Evolutionary conservation across 2,888 invertebrate genomes (phyloP).

Genomic region (Lymantria monacha): DNA sequence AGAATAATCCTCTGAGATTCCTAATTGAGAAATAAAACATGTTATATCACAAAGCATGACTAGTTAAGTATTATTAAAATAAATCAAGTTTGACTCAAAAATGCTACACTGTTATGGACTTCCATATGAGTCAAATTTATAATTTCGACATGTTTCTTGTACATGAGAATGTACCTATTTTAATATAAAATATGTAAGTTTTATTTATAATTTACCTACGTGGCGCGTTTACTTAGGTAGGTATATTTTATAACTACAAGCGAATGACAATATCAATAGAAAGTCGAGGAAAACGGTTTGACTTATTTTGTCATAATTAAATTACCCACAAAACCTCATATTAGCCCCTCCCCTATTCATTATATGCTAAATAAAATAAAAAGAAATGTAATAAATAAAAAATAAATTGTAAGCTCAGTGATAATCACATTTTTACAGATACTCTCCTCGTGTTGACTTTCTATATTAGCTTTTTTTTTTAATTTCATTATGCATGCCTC

Average conservation of each 20-base stretch:
- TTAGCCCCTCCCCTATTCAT: too few species aligned
- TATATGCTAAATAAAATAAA: too few species aligned
- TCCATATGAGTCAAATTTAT: conserved; percentile 27
- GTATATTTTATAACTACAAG: conserved; percentile 45
- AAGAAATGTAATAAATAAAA: too few species aligned
- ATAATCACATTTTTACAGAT: background rate
- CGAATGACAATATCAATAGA: conserved; percentile 43
- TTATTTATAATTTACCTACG: conserved; percentile 43
- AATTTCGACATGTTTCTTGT: conserved; percentile 37
- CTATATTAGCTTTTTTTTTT: conserved; percentile 23
- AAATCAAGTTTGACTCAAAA: conserved; percentile 18
- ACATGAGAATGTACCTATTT: conserved; percentile 25
- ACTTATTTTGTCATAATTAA: background rate
- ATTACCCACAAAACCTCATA: too few species aligned
- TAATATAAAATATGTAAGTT: conserved; percentile 46
- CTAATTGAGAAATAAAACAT: conserved; percentile 13
- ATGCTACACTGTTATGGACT: conserved; percentile 37
- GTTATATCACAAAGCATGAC: conserved; percentile 13
- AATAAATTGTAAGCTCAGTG: too few species aligned
- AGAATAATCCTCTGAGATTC: conserved; percentile 7
- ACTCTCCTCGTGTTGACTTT: conserved; percentile 23
- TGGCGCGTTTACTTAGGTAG: conserved; percentile 35
- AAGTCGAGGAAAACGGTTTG: conserved; percentile 32
- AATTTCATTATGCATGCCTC: conserved; percentile 22
- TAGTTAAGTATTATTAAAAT: conserved; percentile 17